These are phyloP conservation scores for Penelope pileata DNA, from an alignment of 2,113 vertebrate genomes.

Conservation along the genomic window DNA sequence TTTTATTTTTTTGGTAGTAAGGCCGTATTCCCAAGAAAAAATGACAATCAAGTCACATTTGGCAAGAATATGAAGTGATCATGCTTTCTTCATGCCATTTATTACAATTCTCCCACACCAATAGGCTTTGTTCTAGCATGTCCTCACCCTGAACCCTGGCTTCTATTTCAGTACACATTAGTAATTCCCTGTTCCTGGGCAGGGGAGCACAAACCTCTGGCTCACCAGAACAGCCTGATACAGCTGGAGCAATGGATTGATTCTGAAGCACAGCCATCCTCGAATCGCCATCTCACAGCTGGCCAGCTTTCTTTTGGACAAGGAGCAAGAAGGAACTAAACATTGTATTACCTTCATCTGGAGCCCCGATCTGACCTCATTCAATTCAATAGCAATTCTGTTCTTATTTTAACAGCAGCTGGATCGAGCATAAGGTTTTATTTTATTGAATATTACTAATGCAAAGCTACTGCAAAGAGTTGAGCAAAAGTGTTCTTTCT, in stretches of 20 bases:
- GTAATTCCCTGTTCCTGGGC: slow-evolving; percentile 5
- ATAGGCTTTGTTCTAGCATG: slow-evolving; percentile 37
- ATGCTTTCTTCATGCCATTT: slow-evolving; percentile 32
- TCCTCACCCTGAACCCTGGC: slow-evolving; percentile 58
- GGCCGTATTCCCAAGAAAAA: slow-evolving; percentile 20
- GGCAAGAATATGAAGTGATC: slow-evolving; percentile 30
- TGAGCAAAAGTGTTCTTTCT: neutral
- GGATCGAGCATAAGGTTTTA: neutral
- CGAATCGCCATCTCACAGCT: slow-evolving; percentile 32
- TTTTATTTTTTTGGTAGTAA: neutral
- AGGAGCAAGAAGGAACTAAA: neutral
- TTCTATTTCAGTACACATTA: slow-evolving; percentile 55
- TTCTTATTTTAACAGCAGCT: neutral
- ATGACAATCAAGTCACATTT: slow-evolving; percentile 31
- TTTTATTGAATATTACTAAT: neutral
- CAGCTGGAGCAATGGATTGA: slow-evolving; percentile 64
- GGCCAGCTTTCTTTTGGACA: neutral
- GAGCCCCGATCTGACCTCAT: neutral
- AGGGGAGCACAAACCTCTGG: slow-evolving; percentile 28
- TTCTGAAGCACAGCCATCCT: slow-evolving; percentile 22
- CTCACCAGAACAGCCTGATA: slow-evolving; percentile 47
- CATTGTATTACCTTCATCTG: neutral
- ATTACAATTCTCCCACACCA: slow-evolving; percentile 38
- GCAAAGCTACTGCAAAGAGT: neutral
- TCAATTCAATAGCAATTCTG: neutral